Evolutionary conservation across 1,140 invertebrate genomes (phyloP), one percentile per base, ranked within the genome.

Genomic region (Leucophenga varia): DNA sequence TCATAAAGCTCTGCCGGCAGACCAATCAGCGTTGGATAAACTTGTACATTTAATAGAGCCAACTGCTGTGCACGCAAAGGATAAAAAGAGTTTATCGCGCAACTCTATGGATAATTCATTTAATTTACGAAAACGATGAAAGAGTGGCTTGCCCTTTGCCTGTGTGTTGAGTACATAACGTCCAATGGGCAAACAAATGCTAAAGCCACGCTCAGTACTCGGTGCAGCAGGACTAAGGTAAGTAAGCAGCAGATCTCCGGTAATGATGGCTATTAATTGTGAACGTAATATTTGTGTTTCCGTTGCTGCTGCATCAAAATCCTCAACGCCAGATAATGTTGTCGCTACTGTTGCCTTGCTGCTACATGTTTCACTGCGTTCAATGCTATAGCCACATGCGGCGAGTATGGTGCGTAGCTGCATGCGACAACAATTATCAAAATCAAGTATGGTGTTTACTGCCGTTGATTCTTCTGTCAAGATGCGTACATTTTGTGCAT

Each of bases 61-160:
- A 72, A 36, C 19, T 72, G 69, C 31, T 58, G 59, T 0, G 52
- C 34, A 3, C 69, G 54, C 55, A 72, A 55, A 0, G 61, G 69
- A 4, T 70, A 52, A 31, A n/a, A 72, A 72, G n/a, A 72, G 10
- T 19, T 70, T 36, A 30, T 72, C 49, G 12, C 64, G 64, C 22
- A 72, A 25, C 30, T 54, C 38, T 2, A 49, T 35, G 2, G 54
- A 45, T 1, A 72, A 39, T 16, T 72, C 63, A 14, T 69, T 51
- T 20, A 72, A 43, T 18, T 70, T 61, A 1, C 56, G 49, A 16
- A 72, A 70, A 3, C 69, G 57, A 10, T 54, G 28, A 3, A 53
- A 53, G 6, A 70, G 9, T 8, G 59, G 52, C 42, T 54, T 54
- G 3, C 38, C 39, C 6, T 61, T 52, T 3, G 55, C 8, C 32